Base-by-base conservation (phyloP, 2,888 invertebrate genomes). In the Synanthedon andrenaeformis region DNA sequence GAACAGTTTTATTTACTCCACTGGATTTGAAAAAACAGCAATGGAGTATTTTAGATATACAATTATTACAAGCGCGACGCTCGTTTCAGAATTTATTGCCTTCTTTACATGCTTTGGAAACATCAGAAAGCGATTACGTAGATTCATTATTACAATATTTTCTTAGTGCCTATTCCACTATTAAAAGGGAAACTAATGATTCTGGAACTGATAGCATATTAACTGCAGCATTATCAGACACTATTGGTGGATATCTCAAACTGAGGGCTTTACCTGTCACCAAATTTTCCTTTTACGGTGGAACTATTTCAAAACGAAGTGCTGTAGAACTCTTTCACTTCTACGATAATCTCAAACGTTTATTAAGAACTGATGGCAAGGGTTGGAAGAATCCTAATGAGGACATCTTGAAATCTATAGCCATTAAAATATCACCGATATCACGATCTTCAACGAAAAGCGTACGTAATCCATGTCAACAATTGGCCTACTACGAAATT, bases 201-300 rank as follows among this genome's bases (percentile, higher is more conserved):
- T 28, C 57, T 4, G 65, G 67, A 57, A 55, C 66, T 1, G 64
- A 70, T 19, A 64, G 58, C 5, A 66, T 80, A 1, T 62, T 86
- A 67, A 75, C 74, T 4, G 62, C 64, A 54, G 85, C 89, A 1
- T 69, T 89, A 0, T 87, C 87, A 5, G 90, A 89, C 60, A 76
- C 75, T 49, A 62, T 89, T 61, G 92, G 91, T 45, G 91, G 92
- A 12, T 92, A 91, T 64, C 71, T 92, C 23, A 89, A 90, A 63
- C 79, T 85, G 51, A 89, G 89, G 69, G 79, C 90, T 10, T 64
- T 92, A 11, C 92, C 92, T 0, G 70, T 90, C 0, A 88, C 90
- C 0, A 90, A 89, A 63, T 82, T 88, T 51, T 86, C 90, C 0
- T 92, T 87, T 72, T 92, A 92, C 59, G 89, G 90, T 4, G 92